These are phyloP conservation scores for Dryas iulia DNA, from an alignment of 1,140 invertebrate genomes.

Conservation along the genomic window DNA sequence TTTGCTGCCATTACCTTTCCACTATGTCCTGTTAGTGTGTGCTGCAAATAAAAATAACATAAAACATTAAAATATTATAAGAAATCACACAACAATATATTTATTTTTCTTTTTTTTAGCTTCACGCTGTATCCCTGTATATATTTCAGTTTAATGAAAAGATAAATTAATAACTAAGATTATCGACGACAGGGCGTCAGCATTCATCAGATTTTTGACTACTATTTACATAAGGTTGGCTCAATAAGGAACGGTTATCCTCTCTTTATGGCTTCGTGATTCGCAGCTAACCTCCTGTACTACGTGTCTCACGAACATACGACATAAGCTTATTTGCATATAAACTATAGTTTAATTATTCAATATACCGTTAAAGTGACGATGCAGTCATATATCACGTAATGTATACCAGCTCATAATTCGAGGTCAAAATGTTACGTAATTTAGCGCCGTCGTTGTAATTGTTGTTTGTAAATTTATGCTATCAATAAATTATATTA, in stretches of 20 bases:
- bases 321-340: conserved; percentile 22
- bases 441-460: conserved; percentile 10
- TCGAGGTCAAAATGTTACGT: conserved; percentile 18
- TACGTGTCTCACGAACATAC: conserved; percentile 24
- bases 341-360: conserved; percentile 29
- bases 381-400: conserved; percentile 14
- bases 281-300: conserved; percentile 26
- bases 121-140: no score
- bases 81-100: neutral
- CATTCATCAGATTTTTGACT: conserved; percentile 35
- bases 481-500: neutral
- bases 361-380: conserved; percentile 22
- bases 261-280: conserved; percentile 26
- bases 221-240: conserved; percentile 51
- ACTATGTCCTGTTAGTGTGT: conserved; percentile 97
- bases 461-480: conserved; percentile 23
- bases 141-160: no score
- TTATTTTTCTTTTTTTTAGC: no score
- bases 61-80: no score
- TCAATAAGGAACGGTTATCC: conserved; percentile 22
- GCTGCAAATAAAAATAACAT: conserved; percentile 82
- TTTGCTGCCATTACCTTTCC: conserved; percentile 97
- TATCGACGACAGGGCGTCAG: conserved; percentile 3
- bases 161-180: no score
- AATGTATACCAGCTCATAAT: conserved; percentile 21